Conservation (phyloP, 2,113 vertebrate species). For the Microcebus tavaratra region DNA sequence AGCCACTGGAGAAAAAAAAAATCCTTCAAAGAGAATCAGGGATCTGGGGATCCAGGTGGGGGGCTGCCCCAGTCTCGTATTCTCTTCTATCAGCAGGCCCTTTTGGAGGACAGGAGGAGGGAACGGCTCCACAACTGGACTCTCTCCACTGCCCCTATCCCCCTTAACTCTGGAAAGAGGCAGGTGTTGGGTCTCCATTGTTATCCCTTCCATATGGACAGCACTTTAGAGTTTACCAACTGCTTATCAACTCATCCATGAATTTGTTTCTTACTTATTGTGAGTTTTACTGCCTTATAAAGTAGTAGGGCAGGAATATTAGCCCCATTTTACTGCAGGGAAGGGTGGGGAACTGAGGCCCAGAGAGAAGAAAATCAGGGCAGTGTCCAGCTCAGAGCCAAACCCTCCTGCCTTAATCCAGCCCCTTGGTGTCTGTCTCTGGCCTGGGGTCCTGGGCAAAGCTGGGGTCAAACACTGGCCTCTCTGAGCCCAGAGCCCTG, state of each 20-base stretch:
- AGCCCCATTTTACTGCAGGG: conserved; percentile 9
- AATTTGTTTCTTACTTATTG: not conserved
- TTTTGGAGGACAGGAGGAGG: not conserved
- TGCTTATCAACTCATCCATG: not conserved
- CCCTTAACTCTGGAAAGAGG: not conserved
- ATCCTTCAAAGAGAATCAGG: not conserved
- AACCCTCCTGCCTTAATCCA: not conserved
- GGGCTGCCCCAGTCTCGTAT: not conserved
- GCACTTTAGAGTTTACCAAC: not conserved
- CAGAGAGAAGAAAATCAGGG: not conserved
- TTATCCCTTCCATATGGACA: not conserved
- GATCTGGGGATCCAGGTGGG: not conserved
- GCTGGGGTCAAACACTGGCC: not conserved
- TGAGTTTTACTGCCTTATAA: not conserved
- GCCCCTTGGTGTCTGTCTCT: not conserved
- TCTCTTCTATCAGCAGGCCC: not conserved
- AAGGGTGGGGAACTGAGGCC: not conserved
- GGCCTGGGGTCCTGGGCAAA: not conserved
- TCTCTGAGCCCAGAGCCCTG: conserved; percentile 1
- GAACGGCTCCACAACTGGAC: not conserved
- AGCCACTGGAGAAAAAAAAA: not conserved
- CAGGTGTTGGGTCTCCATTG: not conserved
- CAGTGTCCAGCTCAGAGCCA: not conserved
- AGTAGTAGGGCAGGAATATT: not conserved
- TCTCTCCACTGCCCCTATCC: not conserved